These are phyloP conservation scores for Ridgeia piscesae DNA, from an alignment of 1,140 invertebrate genomes.

Conservation along the genomic window DNA sequence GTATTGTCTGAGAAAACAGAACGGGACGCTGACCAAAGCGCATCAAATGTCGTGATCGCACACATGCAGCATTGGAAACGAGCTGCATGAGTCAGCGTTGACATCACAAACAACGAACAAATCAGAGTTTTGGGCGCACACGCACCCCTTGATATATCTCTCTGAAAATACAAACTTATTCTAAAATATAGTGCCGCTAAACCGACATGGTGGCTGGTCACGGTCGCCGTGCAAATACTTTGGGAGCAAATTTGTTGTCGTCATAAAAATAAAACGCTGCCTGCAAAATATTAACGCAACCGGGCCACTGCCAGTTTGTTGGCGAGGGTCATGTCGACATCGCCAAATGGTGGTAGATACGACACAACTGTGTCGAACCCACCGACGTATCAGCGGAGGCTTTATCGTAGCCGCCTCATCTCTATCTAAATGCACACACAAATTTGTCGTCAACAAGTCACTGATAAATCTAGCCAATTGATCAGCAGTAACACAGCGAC, in stretches of 20 bases:
- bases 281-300: not conserved
- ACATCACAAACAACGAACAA: not conserved
- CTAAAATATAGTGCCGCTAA: not conserved
- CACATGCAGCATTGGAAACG: not conserved
- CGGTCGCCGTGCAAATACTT: not conserved
- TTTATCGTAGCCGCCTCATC: not conserved
- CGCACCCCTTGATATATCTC: not conserved
- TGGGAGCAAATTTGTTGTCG: not conserved
- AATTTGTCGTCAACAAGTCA: not conserved
- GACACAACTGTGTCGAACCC: not conserved
- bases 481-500: not conserved
- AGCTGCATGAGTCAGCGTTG: not conserved
- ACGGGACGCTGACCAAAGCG: not conserved
- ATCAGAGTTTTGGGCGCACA: not conserved
- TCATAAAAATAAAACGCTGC: constrained; percentile 6
- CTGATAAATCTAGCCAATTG: not conserved
- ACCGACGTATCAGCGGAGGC: not conserved
- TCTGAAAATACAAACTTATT: constrained; percentile 6
- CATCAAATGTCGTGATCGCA: not conserved
- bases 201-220: not conserved
- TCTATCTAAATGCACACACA: not conserved
- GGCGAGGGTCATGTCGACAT: not conserved
- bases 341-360: not conserved
- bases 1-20: not conserved
- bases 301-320: not conserved